These are phyloP conservation scores for Phalera bucephala DNA, from an alignment of 2,888 invertebrate species.

Conservation along the genomic window DNA sequence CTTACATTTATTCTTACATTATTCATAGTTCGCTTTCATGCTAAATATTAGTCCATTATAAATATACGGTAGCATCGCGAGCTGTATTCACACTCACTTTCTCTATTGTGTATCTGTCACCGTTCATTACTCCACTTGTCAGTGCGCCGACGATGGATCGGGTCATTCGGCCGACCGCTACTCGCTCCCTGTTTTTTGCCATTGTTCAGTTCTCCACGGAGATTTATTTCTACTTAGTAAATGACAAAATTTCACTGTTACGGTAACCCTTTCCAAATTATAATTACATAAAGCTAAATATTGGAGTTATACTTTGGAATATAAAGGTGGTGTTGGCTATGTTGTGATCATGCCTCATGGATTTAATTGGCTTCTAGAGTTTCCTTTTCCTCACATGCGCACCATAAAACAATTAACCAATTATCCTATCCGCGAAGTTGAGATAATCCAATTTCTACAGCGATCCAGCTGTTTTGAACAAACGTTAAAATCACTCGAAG, in stretches of 20 bases:
- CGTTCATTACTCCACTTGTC: conserved; percentile 24
- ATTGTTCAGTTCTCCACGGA: conserved; percentile 15
- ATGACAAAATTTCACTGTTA: no score
- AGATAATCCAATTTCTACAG: conserved; percentile 25
- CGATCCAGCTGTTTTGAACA: conserved; percentile 16
- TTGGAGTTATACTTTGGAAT: no score
- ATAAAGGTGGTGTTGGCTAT: no score
- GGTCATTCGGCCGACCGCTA: conserved; percentile 24
- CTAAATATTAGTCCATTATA: conserved; percentile 10
- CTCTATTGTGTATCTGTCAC: conserved; percentile 40
- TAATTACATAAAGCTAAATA: no score
- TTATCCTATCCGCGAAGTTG: conserved; percentile 13
- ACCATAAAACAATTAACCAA: conserved; percentile 12
- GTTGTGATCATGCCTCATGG: no score
- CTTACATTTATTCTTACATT: not conserved
- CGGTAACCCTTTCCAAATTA: no score
- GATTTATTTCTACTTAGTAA: conserved; percentile 26
- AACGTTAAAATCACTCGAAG: conserved; percentile 11
- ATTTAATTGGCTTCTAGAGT: no score
- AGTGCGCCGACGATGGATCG: conserved; percentile 6
- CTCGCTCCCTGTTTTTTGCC: conserved; percentile 10
- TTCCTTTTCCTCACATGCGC: conserved; percentile 5
- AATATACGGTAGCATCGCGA: conserved; percentile 17
- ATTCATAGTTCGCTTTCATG: conserved; percentile 2
- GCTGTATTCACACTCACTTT: conserved; percentile 30